Conservation (phyloP, 1,140 invertebrate genomes). For the Pristionchus pacificus region DNA sequence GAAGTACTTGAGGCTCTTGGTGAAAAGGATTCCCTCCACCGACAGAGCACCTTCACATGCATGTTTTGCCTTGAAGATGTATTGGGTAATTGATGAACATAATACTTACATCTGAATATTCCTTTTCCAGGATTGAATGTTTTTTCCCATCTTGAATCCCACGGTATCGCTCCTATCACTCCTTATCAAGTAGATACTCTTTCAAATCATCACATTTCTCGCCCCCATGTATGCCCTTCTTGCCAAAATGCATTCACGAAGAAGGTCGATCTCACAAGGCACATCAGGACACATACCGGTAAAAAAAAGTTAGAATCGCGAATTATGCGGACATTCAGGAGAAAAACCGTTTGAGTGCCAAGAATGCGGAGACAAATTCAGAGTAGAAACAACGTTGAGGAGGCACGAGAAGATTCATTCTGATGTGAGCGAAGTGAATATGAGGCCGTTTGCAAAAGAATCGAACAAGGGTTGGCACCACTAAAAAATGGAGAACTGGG, state of each 20-base stretch:
- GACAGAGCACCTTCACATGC: no score
- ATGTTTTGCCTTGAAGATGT: no score
- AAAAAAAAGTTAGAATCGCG: background rate
- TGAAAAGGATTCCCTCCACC: no score
- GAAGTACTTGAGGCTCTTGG: no score
- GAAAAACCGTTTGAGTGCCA: background rate
- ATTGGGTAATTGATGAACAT: background rate
- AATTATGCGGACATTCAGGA: background rate
- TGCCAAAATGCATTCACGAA: slow-evolving; percentile 3
- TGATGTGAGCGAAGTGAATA: no score
- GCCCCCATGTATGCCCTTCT: background rate
- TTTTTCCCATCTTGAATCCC: background rate
- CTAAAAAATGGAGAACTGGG: background rate
- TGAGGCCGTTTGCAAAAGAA: background rate
- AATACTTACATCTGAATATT: background rate
- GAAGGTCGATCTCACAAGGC: slow-evolving; percentile 10
- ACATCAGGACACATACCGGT: slow-evolving; percentile 15
- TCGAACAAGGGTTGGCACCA: background rate
- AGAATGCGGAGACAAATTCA: background rate
- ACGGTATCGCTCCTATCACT: background rate
- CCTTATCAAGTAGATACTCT: background rate
- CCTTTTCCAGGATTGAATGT: background rate
- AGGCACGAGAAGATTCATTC: slow-evolving; percentile 11
- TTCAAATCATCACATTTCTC: background rate
- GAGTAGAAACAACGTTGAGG: slow-evolving; percentile 7